Evolutionary conservation across 1,140 invertebrate genomes (phyloP), one percentile per base, ranked within the genome.

Genomic region (Zaprionus camerounensis): DNA sequence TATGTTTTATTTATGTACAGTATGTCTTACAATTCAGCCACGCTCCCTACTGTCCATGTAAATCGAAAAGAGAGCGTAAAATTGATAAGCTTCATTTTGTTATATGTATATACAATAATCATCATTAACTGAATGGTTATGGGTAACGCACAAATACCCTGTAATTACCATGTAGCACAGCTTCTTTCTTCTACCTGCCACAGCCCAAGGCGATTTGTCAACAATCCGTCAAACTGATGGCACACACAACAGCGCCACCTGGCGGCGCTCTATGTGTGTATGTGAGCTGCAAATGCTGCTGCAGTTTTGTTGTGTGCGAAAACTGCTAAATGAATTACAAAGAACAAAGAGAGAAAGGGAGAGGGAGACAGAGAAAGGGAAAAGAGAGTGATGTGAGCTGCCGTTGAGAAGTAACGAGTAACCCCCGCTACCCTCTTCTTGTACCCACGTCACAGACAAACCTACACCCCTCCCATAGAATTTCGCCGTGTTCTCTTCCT

Each of bases 241-340:
- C 31, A 34, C 9, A 34, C 31, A 34, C 31, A 34, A 34, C n/a
- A 24, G 22, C 44, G 26, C 77, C 73, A 76, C 71, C 73, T 79
- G 63, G 73, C 53, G 77, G 57, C 46, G 24, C 55, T 53, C 46
- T 2, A 20, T 46, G 49, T 57, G 11, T 36, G 34, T 36, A 12
- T 41, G 38, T 41, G 13, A 5, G 13, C 36, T 34, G 31, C 71
- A 70, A 78, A 70, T 76, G 76, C 66, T 9, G 41, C n/a, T 46
- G 41, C 41, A 75, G 41, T 71, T 75, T 69, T 67, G 76, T 72
- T 67, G 76, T 72, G 76, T 78, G 66, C 69, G 67, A 78, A 78
- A 78, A 78, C 56, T 66, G 62, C 68, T 70, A 71, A 79, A 76
- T 76, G 72, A 79, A 71, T 76, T 76, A 76, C 62, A 71, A 24